Conservation (phyloP, 30 jellyfish, hydroid and myxozoan species). For the Turritopsis rubra region DNA sequence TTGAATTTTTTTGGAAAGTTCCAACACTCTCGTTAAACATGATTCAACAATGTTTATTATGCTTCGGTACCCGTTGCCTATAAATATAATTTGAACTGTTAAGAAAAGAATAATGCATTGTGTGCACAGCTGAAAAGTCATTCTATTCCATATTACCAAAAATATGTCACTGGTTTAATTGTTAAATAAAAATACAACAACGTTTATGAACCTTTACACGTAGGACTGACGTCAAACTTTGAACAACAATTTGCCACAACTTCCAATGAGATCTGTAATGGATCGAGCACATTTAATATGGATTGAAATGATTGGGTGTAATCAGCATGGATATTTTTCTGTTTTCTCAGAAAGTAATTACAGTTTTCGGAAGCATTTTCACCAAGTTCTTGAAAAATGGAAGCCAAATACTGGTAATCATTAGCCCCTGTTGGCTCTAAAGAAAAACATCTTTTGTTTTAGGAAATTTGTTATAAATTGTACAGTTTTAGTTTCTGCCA, state of each 20-base stretch:
- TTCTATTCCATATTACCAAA: too few relatives aligned
- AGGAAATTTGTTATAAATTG: not conserved
- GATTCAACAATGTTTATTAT: conserved; percentile 53
- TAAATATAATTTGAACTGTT: too few relatives aligned
- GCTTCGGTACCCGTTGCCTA: conserved; percentile 92
- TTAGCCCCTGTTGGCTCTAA: not conserved
- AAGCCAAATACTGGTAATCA: conserved; percentile 34
- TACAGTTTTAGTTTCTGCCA: not conserved
- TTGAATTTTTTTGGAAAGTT: conserved; percentile 45
- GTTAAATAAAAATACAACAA: not conserved
- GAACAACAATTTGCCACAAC: conserved; percentile 54
- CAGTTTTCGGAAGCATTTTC: conserved; percentile 39
- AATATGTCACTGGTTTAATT: too few relatives aligned
- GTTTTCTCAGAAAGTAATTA: conserved; percentile 39
- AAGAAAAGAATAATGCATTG: too few relatives aligned
- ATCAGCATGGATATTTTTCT: conserved; percentile 41
- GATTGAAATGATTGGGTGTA: conserved; percentile 51
- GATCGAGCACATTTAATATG: conserved; percentile 65
- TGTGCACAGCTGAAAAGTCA: too few relatives aligned
- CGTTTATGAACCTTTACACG: conserved; percentile 33
- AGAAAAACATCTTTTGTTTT: not conserved
- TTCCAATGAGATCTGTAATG: conserved; percentile 57
- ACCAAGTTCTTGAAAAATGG: conserved; percentile 41
- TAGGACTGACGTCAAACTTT: conserved; percentile 30
- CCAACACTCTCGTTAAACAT: conserved; percentile 55